Conservation (phyloP, 2,888 invertebrate genomes). For the Campoplex capitator region DNA sequence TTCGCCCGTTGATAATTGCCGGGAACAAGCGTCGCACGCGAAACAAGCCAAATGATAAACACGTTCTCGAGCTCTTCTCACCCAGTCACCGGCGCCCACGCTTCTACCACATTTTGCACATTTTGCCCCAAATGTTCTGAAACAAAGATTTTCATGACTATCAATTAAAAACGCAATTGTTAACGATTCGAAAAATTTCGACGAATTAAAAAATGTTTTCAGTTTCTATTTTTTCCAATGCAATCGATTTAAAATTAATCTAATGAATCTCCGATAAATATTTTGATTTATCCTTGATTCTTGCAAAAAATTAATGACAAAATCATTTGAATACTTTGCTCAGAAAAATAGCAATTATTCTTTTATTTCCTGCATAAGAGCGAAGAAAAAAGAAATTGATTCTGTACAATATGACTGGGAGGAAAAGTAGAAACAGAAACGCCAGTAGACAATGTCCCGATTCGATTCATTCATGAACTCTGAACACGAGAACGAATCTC, state of each 20-base stretch:
- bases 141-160: slow-evolving; percentile 71
- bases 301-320: neutral
- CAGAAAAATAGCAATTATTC: neutral
- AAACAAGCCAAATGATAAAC: slow-evolving; percentile 99
- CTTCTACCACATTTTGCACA: slow-evolving; percentile 97
- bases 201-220: neutral
- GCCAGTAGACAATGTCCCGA: slow-evolving; percentile 14
- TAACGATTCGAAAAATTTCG: neutral
- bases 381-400: slow-evolving; percentile 28
- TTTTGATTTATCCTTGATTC: neutral
- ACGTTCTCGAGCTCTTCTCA: slow-evolving; percentile 96
- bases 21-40: slow-evolving; percentile 97
- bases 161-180: neutral
- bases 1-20: slow-evolving; percentile 97
- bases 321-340: neutral
- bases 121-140: slow-evolving; percentile 97
- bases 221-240: no score
- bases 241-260: no score
- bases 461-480: slow-evolving; percentile 76
- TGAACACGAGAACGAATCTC: slow-evolving; percentile 72
- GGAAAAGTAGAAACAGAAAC: slow-evolving; percentile 3
- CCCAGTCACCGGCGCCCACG: slow-evolving; percentile 98
- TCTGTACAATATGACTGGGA: neutral
- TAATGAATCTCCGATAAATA: neutral
- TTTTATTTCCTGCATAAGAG: neutral